A percentile compares a stretch with the other conserved stretches of the same genome.
These are phyloP conservation scores for Mallateleia sp. DNA, from an alignment of 2,888 invertebrate genomes.

Conservation along the genomic window DNA sequence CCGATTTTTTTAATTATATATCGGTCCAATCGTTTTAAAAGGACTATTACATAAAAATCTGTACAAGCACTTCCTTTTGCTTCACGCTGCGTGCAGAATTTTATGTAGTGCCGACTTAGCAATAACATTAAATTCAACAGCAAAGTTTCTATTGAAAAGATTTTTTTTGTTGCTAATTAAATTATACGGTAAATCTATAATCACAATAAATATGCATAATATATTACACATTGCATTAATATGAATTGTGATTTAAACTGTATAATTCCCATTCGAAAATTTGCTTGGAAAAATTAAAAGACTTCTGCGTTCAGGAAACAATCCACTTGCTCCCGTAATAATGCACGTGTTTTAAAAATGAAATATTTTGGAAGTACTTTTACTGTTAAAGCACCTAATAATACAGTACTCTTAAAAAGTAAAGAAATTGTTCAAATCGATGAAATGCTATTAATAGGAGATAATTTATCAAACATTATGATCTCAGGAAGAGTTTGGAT, in stretches of 20 bases:
- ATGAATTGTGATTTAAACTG: neutral
- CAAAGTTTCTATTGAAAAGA: conserved; percentile 24
- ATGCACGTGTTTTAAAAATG: neutral
- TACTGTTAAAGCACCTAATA: neutral
- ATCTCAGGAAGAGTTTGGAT: neutral
- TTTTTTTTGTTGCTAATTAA: conserved; percentile 26
- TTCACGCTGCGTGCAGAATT: conserved; percentile 59
- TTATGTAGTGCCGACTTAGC: conserved; percentile 33
- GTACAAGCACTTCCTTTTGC: conserved; percentile 46
- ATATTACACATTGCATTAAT: neutral
- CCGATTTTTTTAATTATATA: conserved; percentile 43
- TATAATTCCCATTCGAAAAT: conserved; percentile 17
- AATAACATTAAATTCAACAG: neutral
- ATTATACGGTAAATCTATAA: neutral
- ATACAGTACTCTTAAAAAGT: neutral
- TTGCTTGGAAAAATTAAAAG: neutral
- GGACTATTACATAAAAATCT: neutral
- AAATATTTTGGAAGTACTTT: neutral
- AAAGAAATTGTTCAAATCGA: neutral
- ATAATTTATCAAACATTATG: neutral
- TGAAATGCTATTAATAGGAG: neutral
- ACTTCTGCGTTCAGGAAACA: neutral
- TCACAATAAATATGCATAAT: neutral
- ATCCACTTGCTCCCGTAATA: neutral
- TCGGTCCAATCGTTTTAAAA: conserved; percentile 49